phyloP scores from a whole-genome alignment of 1,140 invertebrate genomes.

The Antheraea mylitta region DNA sequence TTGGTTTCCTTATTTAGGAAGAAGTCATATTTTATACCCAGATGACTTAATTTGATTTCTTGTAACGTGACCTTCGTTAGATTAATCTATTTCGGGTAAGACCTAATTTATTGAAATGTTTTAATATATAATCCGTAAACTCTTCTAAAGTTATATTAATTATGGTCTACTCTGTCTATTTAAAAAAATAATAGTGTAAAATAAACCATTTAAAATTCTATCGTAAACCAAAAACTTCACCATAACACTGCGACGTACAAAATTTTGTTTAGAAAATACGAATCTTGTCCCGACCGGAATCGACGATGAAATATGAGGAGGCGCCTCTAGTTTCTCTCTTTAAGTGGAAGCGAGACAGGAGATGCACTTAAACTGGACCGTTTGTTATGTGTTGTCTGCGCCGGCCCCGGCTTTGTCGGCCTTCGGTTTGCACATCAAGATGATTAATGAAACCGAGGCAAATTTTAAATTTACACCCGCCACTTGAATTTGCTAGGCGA shows the following conservation, averaged over 20 bases:
- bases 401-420: conserved; percentile 27
- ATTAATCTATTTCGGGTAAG: background rate
- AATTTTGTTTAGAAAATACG: conserved; percentile 42
- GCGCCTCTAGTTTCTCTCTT: conserved; percentile 18
- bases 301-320: conserved; percentile 36
- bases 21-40: no score
- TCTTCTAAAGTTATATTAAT: background rate
- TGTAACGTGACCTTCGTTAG: background rate
- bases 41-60: no score
- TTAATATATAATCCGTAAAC: background rate
- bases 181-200: background rate
- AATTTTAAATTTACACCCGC: conserved; percentile 35
- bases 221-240: background rate
- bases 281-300: conserved; percentile 28
- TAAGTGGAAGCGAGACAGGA: conserved; percentile 12
- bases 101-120: background rate
- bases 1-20: no score
- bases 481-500: conserved; percentile 12
- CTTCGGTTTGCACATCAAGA: conserved; percentile 28
- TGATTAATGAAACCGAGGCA: conserved; percentile 37
- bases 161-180: no score
- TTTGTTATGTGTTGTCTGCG: conserved; percentile 38
- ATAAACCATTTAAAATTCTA: background rate
- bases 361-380: conserved; percentile 27
- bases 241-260: conserved; percentile 18